Base-by-base conservation (phyloP, 1,140 invertebrate genomes). In the Steinernema khuongi region DNA sequence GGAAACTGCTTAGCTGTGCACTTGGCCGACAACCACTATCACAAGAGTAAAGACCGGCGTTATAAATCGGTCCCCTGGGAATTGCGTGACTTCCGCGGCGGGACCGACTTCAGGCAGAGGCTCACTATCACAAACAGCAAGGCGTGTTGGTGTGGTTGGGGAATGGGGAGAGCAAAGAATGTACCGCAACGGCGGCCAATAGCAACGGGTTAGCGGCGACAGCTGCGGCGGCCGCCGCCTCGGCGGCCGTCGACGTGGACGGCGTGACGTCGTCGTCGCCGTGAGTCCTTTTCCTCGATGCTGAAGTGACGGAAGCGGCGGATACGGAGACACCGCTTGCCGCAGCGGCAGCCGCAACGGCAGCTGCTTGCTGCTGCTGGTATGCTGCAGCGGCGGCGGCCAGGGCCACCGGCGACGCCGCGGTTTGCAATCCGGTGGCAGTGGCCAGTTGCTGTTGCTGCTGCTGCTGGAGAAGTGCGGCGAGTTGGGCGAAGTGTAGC, bases 381-480 rank as follows among this genome's bases (percentile, higher is more conserved):
- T n/a, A n/a, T n/a, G 74, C 28, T 26, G 31, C 30, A 26, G 73
- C 74, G 74, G 74, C 41, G 11, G 66, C 74, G n/a, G 66, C 74
- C 2, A 77, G 77, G 11, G 50, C 74, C 19, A 33, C 50, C 17
- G 77, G 28, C 66, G 29, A 32, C 44, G 77, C 69, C 71, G 44
- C 18, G 22, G 60, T 31, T 67, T 76, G 77, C 28, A 36, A 77
- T 26, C 32, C 50, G n/a, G 43, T 70, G 26, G 60, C 30, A 19
- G 60, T 73, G 19, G 71, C n/a, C 60, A 60, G 71, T 68, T 78
- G 77, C 71, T 79, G 44, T 26, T 26, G 44, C 31, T 70, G 77
- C 68, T 78, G 77, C 30, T 75, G 68, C 4, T 76, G 76, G 41
- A 79, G 43, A 29, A 70, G 29, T 22, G 74, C 68, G 32, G 74